Base-by-base conservation (phyloP, 2,113 vertebrate genomes). In the Leptocoma aspasia region DNA sequence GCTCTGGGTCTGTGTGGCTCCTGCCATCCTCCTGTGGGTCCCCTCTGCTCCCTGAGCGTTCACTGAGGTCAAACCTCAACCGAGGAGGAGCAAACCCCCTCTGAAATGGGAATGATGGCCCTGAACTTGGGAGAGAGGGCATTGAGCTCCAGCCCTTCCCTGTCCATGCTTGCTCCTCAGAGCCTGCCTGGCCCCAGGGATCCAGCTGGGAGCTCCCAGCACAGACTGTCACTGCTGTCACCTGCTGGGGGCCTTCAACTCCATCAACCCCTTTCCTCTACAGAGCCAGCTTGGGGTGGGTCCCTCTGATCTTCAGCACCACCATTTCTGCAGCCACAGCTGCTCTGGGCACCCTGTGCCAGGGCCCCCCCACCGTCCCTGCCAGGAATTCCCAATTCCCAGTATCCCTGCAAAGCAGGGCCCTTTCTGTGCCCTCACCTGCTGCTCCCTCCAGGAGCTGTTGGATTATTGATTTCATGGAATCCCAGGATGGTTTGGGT, bases 101-200 rank as follows among this genome's bases (percentile, higher is more conserved):
- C 64, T n/a, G 68, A 26, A 77, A 39, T 27, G 50, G 93, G 47
- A 81, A 84, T 47, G 1, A 5, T 2, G 11, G 60, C 77, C 13
- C 44, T 7, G 26, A 60, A 22, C 11, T 15, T 15, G 1, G 4
- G 35, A 12, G 17, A 5, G 23, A n/a, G 49, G 49, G 15, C 7
- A 1, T 28, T 2, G 27, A 41, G 60, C 2, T 17, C 60, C 18
- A 56, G 52, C 9, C 33, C 7, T 44, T 27, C 50, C 61, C 5
- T 0, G 6, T 1, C 15, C 0, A 2, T 17, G 24, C 39, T 52
- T 22, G 27, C 16, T 57, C 31, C 28, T 23, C 22, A 23, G 52
- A 23, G 23, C 39, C 54, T 11, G 13, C 45, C 37, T 4, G 22
- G 33, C 56, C 73, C 56, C 47, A 37, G 63, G 9, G 24, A 39